Base-by-base conservation (phyloP, 2,797 vertebrate species). In the Hypotaenidia philippensis region DNA sequence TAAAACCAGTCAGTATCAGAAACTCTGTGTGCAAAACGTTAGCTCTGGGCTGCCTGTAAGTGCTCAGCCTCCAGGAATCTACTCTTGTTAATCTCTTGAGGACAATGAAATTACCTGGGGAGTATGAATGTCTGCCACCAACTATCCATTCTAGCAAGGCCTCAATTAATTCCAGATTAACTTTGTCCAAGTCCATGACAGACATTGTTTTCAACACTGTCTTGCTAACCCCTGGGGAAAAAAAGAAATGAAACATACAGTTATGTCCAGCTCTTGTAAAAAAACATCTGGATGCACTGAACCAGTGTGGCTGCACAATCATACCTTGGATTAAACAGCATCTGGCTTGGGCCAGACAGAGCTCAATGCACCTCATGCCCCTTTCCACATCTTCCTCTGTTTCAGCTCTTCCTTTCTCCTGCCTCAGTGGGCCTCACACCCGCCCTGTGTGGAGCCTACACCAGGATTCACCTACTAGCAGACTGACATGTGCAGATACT, bases 131-230 rank as follows among this genome's bases (percentile, higher is more conserved):
- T 36, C 98, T 98, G 93, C 99, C 98, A 27, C 98, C 97, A 65
- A 99, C 98, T 92, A 99, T 99, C 99, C 99, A 99, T 95, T 99
- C 99, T 90, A 99, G 95, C 71, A 99, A 96, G 79, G 97, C 98
- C 96, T 99, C 99, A 91, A 99, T 98, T 95, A 99, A 97, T 90
- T 99, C 99, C 98, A 99, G 98, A 96, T 99, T 99, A 90, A 99
- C 99, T 98, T 99, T 99, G 87, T 99, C 99, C 94, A 99, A 98
- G 96, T 99, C 99, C 99, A 99, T 99, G 38, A 97, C 71, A 90
- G 98, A 97, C 69, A 99, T 98, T 9, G 99, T 99, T 98, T 99
- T 99, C 94, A 99, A 94, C 84, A 99, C 99, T 72, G 99, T 95
- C 89, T 98, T 99, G 90, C 97, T 99, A 63, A 98, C 96, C 22